Evolutionary conservation across 2,113 vertebrate genomes (phyloP).

Genomic region (Epinephelus fuscoguttatus): DNA sequence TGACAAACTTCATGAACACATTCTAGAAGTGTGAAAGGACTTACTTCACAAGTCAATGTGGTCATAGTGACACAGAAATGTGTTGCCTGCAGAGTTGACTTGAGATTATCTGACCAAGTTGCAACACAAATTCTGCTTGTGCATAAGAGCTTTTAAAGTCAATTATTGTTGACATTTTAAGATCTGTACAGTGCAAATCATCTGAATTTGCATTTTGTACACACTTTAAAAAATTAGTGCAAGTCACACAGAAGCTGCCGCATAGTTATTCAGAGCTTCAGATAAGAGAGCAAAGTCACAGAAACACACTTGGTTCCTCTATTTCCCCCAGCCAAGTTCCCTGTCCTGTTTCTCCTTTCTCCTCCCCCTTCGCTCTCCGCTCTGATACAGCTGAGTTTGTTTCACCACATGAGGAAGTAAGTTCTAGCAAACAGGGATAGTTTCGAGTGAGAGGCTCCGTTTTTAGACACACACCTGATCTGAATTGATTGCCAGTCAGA

Average conservation of each 20-base stretch:
- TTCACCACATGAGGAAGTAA: conserved; percentile 75
- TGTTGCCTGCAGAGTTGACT: not conserved
- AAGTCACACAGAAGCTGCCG: not conserved
- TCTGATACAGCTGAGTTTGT: conserved; percentile 48
- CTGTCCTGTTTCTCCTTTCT: conserved; percentile 59
- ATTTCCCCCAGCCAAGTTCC: conserved; percentile 66
- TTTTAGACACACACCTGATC: conserved; percentile 48
- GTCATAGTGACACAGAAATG: not conserved
- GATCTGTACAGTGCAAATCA: not conserved
- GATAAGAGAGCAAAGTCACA: conserved; percentile 31
- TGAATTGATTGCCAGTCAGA: not conserved
- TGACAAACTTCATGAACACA: not conserved
- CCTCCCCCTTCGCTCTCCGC: conserved; percentile 1
- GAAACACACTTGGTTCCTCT: conserved; percentile 64
- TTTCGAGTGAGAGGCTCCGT: conserved; percentile 48
- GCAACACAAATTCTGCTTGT: not conserved
- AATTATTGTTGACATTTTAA: not conserved
- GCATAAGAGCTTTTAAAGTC: not conserved
- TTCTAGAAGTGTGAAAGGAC: conserved; percentile 37
- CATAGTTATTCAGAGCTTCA: not conserved
- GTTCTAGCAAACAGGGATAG: conserved; percentile 50
- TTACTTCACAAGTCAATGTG: conserved; percentile 7
- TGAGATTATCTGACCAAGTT: not conserved
- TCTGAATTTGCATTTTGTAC: not conserved
- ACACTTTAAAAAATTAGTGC: not conserved